Conservation (phyloP, 2,888 invertebrate genomes). For the Nipponacmea schrenckii region DNA sequence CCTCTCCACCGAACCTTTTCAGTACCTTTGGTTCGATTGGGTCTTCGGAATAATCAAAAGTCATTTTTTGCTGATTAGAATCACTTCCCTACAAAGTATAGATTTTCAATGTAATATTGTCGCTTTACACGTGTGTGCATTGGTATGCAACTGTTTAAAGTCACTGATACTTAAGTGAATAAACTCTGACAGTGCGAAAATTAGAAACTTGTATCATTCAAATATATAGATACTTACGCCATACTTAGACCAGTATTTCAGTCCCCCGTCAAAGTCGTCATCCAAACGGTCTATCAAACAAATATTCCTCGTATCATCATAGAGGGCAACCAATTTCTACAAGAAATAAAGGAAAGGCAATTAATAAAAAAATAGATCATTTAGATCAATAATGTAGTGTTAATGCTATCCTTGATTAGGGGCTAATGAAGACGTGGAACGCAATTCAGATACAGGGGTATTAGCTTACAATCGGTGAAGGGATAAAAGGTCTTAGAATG, state of each 20-base stretch:
- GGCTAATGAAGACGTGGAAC: too few relatives aligned
- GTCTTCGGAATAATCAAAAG: not conserved
- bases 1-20: not conserved
- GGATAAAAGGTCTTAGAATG: too few relatives aligned
- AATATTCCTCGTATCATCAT: not conserved
- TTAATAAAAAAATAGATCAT: too few relatives aligned
- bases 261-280: not conserved
- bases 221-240: not conserved
- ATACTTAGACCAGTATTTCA: not conserved
- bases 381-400: too few relatives aligned
- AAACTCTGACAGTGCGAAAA: not conserved
- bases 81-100: not conserved
- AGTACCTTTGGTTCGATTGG: not conserved
- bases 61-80: not conserved
- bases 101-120: not conserved
- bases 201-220: too few relatives aligned
- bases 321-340: not conserved
- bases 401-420: too few relatives aligned
- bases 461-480: too few relatives aligned
- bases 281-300: not conserved
- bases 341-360: not conserved
- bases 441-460: too few relatives aligned
- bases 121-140: too few relatives aligned
- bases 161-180: too few relatives aligned
- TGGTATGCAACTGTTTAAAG: too few relatives aligned